Evolutionary conservation across 1,140 invertebrate species (phyloP), one percentile per base, ranked within the genome.

Genomic region (Drosophila orena): DNA sequence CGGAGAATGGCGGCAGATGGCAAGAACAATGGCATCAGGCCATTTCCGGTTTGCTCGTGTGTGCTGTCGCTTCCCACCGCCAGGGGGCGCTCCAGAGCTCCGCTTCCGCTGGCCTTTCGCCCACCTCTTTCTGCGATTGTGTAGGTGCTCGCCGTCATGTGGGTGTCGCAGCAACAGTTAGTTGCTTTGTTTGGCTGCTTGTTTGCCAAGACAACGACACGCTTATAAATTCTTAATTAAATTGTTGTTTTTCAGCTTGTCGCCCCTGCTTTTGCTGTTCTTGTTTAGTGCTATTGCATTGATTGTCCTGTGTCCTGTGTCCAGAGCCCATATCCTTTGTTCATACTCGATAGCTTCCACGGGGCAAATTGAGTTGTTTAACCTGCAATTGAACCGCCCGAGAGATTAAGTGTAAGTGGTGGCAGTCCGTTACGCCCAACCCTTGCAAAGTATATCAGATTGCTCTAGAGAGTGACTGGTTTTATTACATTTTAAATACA

Each of bases 141-240:
- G 24, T 24, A 38, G 12, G 34, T 50, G 40, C n/a, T 60, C 60
- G 55, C 38, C 34, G 46, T 15, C 35, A 35, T 60, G 44, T 40
- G 61, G 52, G 64, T 55, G 50, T 15, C 24, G 49, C 66, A 83
- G 79, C 83, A 86, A 86, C 83, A 86, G 83, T 81, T 86, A 77
- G 83, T 76, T 79, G 66, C 69, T 65, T 72, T 78, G 78, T 81
- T 85, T 86, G 73, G 47, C 62, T 81, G 60, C 47, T 65, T 76
- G 58, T 88, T 86, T 86, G 75, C 75, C 75, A 88, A 86, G 69
- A 68, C 65, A 81, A 78, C 60, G 83, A 72, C 75, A 81, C 78
- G 78, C 70, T 86, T 85, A 86, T 86, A 86, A 88, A 88, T 86
- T 88, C 76, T 72, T 88, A 83, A 86, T 88, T 88, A 76, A 86